These are phyloP conservation scores for Drosophila atripex DNA, from an alignment of 2,888 invertebrate genomes.

Conservation along the genomic window DNA sequence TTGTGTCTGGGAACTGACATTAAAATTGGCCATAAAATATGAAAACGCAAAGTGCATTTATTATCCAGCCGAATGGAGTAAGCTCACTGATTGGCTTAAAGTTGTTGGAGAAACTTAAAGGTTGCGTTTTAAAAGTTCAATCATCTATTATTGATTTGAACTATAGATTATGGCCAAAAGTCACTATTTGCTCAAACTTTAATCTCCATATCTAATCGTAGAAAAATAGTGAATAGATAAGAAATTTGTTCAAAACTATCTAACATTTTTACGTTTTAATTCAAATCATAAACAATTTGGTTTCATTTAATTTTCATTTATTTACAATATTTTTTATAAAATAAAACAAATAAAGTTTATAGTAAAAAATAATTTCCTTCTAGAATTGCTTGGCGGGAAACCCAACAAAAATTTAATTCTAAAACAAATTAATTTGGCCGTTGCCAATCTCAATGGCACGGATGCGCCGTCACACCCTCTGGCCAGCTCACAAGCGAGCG, in stretches of 20 bases:
- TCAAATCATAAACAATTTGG: too few species aligned
- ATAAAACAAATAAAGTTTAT: background rate
- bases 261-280: background rate
- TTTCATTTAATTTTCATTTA: background rate
- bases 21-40: constrained; percentile 8
- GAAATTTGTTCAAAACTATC: too few species aligned
- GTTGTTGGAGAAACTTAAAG: background rate
- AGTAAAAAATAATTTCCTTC: too few species aligned
- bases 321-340: background rate
- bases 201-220: background rate
- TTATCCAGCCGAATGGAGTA: background rate
- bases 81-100: background rate
- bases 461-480: background rate
- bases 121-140: background rate
- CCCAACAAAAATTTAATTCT: background rate
- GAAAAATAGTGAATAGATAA: background rate
- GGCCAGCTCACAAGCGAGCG: constrained; percentile 60
- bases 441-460: constrained; percentile 1
- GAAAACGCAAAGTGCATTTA: background rate
- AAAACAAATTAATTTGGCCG: background rate
- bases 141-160: too few species aligned
- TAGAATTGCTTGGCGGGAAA: background rate
- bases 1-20: background rate
- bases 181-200: background rate
- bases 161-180: too few species aligned